Conservation (phyloP, 2,113 vertebrate genomes). For the Sapajus apella region DNA sequence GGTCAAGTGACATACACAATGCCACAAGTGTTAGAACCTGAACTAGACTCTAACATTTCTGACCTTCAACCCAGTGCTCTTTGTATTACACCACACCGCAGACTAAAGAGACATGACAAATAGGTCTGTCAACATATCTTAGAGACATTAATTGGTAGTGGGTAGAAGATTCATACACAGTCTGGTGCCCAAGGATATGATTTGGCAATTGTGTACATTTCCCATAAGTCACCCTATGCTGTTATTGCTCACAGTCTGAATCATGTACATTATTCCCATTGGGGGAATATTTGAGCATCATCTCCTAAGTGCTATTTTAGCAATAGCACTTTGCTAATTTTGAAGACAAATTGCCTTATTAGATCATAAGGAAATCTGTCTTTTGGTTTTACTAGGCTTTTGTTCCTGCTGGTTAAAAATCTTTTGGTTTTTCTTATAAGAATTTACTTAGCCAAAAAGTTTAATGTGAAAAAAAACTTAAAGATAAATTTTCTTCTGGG, state of each 20-base stretch:
- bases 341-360: slow-evolving; percentile 58
- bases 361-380: slow-evolving; percentile 46
- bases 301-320: slow-evolving; percentile 56
- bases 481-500: not conserved
- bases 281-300: slow-evolving; percentile 22
- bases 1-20: not conserved
- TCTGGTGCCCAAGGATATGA: slow-evolving; percentile 35
- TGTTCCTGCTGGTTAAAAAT: slow-evolving; percentile 52
- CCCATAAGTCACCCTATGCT: not conserved
- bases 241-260: slow-evolving; percentile 42
- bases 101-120: slow-evolving; percentile 52
- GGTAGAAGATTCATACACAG: slow-evolving; percentile 1
- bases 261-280: slow-evolving; percentile 24
- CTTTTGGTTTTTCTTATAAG: slow-evolving; percentile 35
- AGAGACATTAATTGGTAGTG: not conserved
- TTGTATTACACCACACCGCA: not conserved
- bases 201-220: slow-evolving; percentile 49
- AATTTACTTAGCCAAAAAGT: slow-evolving; percentile 43
- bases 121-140: slow-evolving; percentile 45
- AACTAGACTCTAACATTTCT: not conserved
- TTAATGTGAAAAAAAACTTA: not conserved
- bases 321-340: slow-evolving; percentile 64
- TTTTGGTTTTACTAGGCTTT: slow-evolving; percentile 51
- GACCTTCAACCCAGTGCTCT: not conserved
- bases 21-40: not conserved